Evolutionary conservation across 2,888 invertebrate genomes (phyloP).

Genomic region (Parnassius orleans): DNA sequence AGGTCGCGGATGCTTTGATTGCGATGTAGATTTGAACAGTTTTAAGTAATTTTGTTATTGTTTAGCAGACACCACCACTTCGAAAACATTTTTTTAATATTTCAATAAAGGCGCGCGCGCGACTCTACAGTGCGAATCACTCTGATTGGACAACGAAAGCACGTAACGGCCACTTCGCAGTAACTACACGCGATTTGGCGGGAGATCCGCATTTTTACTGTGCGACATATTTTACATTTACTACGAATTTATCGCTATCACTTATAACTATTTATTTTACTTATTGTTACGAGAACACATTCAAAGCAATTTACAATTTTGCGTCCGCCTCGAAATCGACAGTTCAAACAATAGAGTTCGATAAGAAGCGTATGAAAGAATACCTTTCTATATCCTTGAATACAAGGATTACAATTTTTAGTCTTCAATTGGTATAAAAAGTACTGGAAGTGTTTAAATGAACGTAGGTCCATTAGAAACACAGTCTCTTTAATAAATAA

Average conservation of each 20-base stretch:
- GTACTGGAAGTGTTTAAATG: slow-evolving; percentile 7
- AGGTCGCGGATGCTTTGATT: slow-evolving; percentile 52
- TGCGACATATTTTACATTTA: slow-evolving; percentile 32
- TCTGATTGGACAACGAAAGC: slow-evolving; percentile 66
- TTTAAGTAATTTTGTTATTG: slow-evolving; percentile 65
- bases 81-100: slow-evolving; percentile 56
- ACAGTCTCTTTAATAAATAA: slow-evolving; percentile 3
- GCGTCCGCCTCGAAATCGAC: neutral
- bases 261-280: too few species aligned
- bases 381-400: slow-evolving; percentile 17
- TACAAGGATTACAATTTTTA: slow-evolving; percentile 2
- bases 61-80: slow-evolving; percentile 46
- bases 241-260: slow-evolving; percentile 40
- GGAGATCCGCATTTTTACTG: slow-evolving; percentile 54
- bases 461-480: slow-evolving; percentile 20
- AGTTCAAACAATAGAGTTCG: neutral
- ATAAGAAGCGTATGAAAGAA: neutral
- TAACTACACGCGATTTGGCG: slow-evolving; percentile 52
- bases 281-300: neutral
- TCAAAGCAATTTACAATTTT: slow-evolving; percentile 6
- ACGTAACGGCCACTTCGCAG: slow-evolving; percentile 41
- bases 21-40: slow-evolving; percentile 41
- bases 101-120: slow-evolving; percentile 71
- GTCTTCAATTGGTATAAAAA: slow-evolving; percentile 1
- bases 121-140: slow-evolving; percentile 60